Conservation (phyloP, 2,888 invertebrate species). For the Sepiola atlantica region DNA sequence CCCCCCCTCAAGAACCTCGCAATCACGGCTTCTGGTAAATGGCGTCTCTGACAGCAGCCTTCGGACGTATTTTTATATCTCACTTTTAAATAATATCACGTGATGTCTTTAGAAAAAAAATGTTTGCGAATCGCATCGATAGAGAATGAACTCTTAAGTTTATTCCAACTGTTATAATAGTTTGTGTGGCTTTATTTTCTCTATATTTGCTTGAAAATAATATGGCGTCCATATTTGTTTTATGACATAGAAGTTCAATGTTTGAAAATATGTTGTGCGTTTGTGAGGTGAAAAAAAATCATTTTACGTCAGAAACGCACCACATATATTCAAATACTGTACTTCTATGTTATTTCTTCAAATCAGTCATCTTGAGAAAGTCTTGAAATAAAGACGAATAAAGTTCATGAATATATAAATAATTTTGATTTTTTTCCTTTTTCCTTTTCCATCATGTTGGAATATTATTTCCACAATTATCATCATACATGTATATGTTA, state of each 20-base stretch:
- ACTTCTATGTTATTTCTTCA: no score
- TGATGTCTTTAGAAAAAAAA: background rate
- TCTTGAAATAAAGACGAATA: no score
- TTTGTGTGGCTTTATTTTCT: background rate
- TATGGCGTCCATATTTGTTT: background rate
- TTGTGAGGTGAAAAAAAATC: no score
- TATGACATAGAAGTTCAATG: no score
- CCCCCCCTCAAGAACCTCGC: background rate
- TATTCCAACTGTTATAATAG: background rate
- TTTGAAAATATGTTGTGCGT: no score
- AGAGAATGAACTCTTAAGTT: background rate
- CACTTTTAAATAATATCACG: background rate
- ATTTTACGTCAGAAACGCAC: no score
- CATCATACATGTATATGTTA: background rate
- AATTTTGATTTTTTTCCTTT: no score
- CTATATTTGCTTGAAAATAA: background rate
- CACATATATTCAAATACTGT: no score
- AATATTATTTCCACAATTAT: no score
- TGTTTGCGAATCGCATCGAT: background rate
- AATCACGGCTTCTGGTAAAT: background rate
- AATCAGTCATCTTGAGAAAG: no score
- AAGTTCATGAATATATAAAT: no score
- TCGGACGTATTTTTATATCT: background rate
- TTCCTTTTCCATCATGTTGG: no score
- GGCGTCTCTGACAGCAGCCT: background rate